These are phyloP conservation scores for Corvus cornix DNA, from an alignment of 2,113 vertebrate species.

Conservation along the genomic window DNA sequence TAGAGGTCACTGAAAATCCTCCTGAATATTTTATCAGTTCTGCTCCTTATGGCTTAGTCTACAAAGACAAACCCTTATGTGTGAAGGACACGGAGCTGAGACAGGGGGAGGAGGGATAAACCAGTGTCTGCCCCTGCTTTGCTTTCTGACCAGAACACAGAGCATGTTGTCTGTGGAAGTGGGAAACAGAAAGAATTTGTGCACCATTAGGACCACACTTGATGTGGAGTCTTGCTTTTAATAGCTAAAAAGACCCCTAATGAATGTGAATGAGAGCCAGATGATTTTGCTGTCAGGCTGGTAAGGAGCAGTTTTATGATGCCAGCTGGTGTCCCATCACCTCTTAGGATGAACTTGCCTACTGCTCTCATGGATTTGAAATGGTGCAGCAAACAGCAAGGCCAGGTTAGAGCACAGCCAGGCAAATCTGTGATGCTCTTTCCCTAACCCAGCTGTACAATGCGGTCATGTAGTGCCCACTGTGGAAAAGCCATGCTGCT, in stretches of 20 bases:
- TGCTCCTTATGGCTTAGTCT: slow-evolving; percentile 25
- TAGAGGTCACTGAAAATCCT: slow-evolving; percentile 47
- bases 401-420: not conserved
- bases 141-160: not conserved
- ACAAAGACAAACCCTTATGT: slow-evolving; percentile 41
- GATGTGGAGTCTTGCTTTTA: not conserved
- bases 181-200: not conserved
- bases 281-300: not conserved
- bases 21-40: slow-evolving; percentile 64
- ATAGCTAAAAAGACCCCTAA: not conserved
- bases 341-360: not conserved
- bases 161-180: not conserved
- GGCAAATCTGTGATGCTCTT: not conserved
- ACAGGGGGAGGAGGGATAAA: not conserved
- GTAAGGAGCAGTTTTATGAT: not conserved
- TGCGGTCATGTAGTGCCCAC: not conserved
- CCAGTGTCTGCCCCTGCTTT: not conserved
- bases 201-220: not conserved
- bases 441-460: not conserved
- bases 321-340: not conserved
- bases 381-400: not conserved
- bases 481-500: not conserved
- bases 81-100: slow-evolving; percentile 13
- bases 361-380: not conserved
- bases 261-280: not conserved